Percentiles rank a stretch among this genome's conserved stretches.
Evolutionary conservation across 2,113 vertebrate genomes (phyloP).

Genomic region (Sciurus niger): DNA sequence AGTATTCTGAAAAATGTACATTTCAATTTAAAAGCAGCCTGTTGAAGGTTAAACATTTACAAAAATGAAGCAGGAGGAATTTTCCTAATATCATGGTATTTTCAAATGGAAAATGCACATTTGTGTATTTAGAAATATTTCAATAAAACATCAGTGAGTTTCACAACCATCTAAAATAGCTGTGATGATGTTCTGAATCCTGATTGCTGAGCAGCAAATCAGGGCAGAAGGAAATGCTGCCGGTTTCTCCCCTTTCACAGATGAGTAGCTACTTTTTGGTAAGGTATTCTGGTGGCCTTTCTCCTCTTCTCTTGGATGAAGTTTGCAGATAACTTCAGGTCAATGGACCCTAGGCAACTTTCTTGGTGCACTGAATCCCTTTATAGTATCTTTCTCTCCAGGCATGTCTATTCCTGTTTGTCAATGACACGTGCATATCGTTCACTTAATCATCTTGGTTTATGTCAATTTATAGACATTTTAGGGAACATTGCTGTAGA

Average conservation of each 20-base stretch:
- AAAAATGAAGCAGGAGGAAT: neutral
- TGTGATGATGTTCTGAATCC: neutral
- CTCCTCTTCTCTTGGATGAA: neutral
- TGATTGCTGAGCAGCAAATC: neutral
- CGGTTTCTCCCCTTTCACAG: neutral
- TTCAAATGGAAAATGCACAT: conserved; percentile 13
- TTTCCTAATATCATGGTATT: neutral
- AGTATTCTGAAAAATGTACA: neutral
- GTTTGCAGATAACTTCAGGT: conserved; percentile 31
- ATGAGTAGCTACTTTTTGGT: neutral
- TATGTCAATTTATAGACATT: conserved; percentile 15
- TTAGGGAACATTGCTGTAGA: neutral
- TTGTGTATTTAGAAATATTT: neutral
- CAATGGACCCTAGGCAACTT: conserved; percentile 2
- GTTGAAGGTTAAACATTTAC: neutral
- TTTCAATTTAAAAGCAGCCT: neutral
- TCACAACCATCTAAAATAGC: neutral
- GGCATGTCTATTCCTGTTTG: conserved; percentile 2
- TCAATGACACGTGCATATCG: neutral
- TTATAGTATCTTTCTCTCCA: conserved; percentile 12
- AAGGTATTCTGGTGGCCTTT: neutral
- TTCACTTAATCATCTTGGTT: conserved; percentile 47
- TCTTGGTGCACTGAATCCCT: neutral
- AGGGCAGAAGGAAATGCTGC: neutral
- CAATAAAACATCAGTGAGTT: neutral